Percentiles rank a stretch among this genome's conserved stretches.
These are phyloP conservation scores for Schlechtendalia chinensis DNA, from an alignment of 1,140 invertebrate species.

Conservation along the genomic window DNA sequence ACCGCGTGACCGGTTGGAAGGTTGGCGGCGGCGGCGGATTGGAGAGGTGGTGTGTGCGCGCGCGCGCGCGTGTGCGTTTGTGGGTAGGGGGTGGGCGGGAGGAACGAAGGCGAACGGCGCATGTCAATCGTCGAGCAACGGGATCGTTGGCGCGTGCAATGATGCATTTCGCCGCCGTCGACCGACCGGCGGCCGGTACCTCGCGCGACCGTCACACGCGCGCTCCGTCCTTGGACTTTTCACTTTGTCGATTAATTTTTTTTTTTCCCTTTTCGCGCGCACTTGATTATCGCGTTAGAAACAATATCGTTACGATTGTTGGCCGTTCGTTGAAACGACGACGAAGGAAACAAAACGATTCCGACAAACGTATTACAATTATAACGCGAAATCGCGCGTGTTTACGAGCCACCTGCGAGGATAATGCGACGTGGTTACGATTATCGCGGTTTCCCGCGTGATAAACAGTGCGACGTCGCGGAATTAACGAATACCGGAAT, in stretches of 20 bases:
- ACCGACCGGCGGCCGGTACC: conserved; percentile 37
- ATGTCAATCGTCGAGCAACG: conserved; percentile 48
- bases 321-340: too few relatives aligned
- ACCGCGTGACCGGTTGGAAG: too few relatives aligned
- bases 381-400: neutral
- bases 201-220: neutral
- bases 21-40: too few relatives aligned
- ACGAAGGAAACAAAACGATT: too few relatives aligned
- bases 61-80: neutral
- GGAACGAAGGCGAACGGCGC: neutral
- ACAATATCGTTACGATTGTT: too few relatives aligned
- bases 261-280: neutral
- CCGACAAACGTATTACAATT: neutral
- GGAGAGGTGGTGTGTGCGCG: too few relatives aligned
- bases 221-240: conserved; percentile 23
- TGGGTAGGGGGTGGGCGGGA: too few relatives aligned
- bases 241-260: conserved; percentile 4
- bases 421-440: neutral
- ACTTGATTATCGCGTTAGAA: too few relatives aligned
- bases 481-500: neutral
- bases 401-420: conserved; percentile 32
- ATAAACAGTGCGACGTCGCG: conserved; percentile 17
- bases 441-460: conserved; percentile 4
- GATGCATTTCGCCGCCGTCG: conserved; percentile 22
- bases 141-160: conserved; percentile 35